Percentiles rank a stretch among this genome's conserved stretches.
These are phyloP conservation scores for Seriola rivoliana DNA, from an alignment of 2,113 vertebrate genomes.

Conservation along the genomic window DNA sequence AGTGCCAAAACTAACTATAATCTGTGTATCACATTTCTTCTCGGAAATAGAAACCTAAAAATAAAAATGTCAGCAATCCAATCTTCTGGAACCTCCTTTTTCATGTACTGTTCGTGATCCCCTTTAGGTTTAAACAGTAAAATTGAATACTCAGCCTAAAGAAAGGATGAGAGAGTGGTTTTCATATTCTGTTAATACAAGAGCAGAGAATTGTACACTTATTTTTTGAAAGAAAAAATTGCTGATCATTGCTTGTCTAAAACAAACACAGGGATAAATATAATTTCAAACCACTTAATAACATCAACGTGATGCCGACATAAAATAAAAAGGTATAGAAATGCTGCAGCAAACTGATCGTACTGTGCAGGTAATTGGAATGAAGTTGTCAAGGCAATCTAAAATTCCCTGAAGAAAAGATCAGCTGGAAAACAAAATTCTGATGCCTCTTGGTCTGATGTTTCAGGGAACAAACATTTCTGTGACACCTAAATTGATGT, in stretches of 20 bases:
- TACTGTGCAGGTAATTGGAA: slow-evolving; percentile 59
- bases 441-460: slow-evolving; percentile 41
- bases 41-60: slow-evolving; percentile 57
- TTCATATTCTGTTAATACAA: neutral
- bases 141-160: slow-evolving; percentile 2
- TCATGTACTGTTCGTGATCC: slow-evolving; percentile 8
- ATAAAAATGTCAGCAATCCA: slow-evolving; percentile 42
- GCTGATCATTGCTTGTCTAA: neutral
- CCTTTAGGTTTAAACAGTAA: slow-evolving; percentile 28
- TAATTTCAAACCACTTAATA: slow-evolving; percentile 14
- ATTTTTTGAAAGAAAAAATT: neutral
- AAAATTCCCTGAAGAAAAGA: slow-evolving; percentile 46
- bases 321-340: slow-evolving; percentile 14
- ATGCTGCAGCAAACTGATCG: slow-evolving; percentile 26
- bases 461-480: slow-evolving; percentile 66
- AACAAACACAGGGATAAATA: neutral
- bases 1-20: slow-evolving; percentile 49
- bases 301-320: neutral
- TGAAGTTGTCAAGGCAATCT: slow-evolving; percentile 51
- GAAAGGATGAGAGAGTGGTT: neutral
- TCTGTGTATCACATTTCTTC: slow-evolving; percentile 48
- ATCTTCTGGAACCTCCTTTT: slow-evolving; percentile 49
- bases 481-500: slow-evolving; percentile 71
- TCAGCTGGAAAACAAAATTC: slow-evolving; percentile 23
- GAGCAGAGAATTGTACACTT: neutral